phyloP scores from a whole-genome alignment of 2,888 invertebrate genomes.

The Mycalesis mineus region DNA sequence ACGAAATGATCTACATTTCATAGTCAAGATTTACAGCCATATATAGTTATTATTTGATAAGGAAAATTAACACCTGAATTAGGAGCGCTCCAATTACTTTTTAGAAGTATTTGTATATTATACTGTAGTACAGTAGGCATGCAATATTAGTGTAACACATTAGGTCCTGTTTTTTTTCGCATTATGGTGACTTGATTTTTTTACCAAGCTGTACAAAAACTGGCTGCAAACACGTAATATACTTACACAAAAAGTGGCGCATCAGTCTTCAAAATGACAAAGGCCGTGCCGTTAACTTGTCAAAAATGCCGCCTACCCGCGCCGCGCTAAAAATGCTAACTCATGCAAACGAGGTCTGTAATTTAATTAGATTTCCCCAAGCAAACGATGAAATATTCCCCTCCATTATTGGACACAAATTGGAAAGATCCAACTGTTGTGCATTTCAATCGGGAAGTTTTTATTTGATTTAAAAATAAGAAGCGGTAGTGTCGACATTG shows the following conservation, averaged over 20 bases:
- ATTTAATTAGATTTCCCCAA: constrained; percentile 70
- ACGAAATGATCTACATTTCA: too few relatives aligned
- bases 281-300: constrained; percentile 22
- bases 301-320: constrained; percentile 43
- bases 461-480: constrained; percentile 47
- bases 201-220: too few relatives aligned
- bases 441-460: constrained; percentile 56
- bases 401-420: constrained; percentile 62
- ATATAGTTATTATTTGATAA: too few relatives aligned
- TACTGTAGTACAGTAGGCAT: too few relatives aligned
- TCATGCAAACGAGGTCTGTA: constrained; percentile 73
- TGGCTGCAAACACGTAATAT: too few relatives aligned
- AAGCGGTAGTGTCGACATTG: constrained; percentile 24
- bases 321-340: constrained; percentile 72
- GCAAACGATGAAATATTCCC: constrained; percentile 59
- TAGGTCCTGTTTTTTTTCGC: too few relatives aligned
- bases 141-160: too few relatives aligned
- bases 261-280: constrained; percentile 9
- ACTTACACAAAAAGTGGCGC: background rate
- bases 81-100: too few relatives aligned
- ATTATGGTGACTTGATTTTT: too few relatives aligned
- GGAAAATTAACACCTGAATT: too few relatives aligned
- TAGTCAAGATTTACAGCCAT: too few relatives aligned
- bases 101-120: too few relatives aligned
- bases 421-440: constrained; percentile 57